phyloP scores from a whole-genome alignment of 2,113 vertebrate genomes.

The Condylura cristata region DNA sequence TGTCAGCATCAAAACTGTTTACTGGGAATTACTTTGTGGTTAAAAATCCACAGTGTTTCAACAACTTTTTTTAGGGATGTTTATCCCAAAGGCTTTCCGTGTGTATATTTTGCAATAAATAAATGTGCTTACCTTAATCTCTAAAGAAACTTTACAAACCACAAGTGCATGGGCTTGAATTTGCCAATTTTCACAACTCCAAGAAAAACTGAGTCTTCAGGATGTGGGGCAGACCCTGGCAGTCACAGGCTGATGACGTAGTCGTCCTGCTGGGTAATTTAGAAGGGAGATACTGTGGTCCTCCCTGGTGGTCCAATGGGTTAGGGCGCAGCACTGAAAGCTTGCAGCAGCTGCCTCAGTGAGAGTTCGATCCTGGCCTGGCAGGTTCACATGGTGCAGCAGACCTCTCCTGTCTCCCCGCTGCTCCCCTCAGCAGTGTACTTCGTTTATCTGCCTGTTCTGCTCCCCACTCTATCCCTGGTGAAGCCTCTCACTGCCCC shows the following conservation, averaged over 20 bases:
- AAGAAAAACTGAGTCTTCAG: background rate
- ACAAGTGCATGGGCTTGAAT: constrained; percentile 32
- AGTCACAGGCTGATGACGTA: background rate
- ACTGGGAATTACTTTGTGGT: constrained; percentile 77
- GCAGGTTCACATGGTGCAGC: too few relatives aligned
- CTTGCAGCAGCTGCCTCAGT: too few relatives aligned
- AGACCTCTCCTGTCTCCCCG: too few relatives aligned
- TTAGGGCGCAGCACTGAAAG: too few relatives aligned
- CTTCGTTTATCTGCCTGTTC: too few relatives aligned
- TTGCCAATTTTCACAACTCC: constrained; percentile 24
- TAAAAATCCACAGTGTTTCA: constrained; percentile 72
- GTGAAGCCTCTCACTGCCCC: too few relatives aligned
- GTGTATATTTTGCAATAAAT: constrained; percentile 41
- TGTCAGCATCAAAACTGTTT: constrained; percentile 85
- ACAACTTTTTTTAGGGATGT: constrained; percentile 64
- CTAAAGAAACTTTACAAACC: constrained; percentile 38
- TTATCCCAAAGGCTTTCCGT: constrained; percentile 43
- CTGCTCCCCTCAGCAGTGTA: too few relatives aligned
- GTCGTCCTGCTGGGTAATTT: background rate
- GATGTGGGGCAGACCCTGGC: background rate
- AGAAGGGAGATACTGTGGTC: too few relatives aligned
- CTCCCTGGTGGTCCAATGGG: too few relatives aligned
- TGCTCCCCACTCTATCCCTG: too few relatives aligned
- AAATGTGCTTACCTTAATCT: constrained; percentile 58
- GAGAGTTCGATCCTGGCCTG: too few relatives aligned